Conservation (phyloP, 2,113 vertebrate species). For the Callospermophilus lateralis region DNA sequence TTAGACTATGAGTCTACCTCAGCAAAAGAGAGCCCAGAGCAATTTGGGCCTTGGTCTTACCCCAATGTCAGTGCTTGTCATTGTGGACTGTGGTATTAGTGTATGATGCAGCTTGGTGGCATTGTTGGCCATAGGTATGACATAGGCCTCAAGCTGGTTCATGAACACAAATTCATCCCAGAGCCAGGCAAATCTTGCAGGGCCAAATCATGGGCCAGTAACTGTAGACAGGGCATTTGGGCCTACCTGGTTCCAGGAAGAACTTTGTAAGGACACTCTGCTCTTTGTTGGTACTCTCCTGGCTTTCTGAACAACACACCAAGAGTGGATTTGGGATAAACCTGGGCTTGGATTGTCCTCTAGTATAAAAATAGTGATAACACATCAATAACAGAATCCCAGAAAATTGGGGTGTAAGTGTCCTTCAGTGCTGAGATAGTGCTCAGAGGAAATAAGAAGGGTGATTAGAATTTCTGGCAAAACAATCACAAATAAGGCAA, state of each 20-base stretch:
- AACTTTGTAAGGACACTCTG: not conserved
- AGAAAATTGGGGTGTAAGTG: not conserved
- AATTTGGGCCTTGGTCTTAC: not conserved
- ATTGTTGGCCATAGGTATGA: not conserved
- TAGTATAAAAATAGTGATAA: not conserved
- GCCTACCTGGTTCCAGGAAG: not conserved
- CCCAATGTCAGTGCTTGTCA: not conserved
- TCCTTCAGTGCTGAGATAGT: not conserved
- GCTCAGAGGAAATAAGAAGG: not conserved
- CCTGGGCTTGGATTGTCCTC: not conserved
- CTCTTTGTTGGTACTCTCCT: not conserved
- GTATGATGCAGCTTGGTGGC: not conserved
- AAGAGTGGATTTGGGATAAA: not conserved
- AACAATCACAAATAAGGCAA: not conserved
- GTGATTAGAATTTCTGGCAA: not conserved
- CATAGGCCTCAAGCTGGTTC: too few species aligned
- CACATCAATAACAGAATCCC: not conserved
- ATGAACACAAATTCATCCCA: not conserved
- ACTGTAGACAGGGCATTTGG: not conserved
- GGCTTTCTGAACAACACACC: not conserved
- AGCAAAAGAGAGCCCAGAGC: not conserved
- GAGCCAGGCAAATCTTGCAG: not conserved
- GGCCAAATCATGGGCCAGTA: not conserved
- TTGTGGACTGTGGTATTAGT: not conserved
- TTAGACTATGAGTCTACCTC: not conserved